phyloP scores from a whole-genome alignment of 2,113 vertebrate species.

The Anguilla japonica region DNA sequence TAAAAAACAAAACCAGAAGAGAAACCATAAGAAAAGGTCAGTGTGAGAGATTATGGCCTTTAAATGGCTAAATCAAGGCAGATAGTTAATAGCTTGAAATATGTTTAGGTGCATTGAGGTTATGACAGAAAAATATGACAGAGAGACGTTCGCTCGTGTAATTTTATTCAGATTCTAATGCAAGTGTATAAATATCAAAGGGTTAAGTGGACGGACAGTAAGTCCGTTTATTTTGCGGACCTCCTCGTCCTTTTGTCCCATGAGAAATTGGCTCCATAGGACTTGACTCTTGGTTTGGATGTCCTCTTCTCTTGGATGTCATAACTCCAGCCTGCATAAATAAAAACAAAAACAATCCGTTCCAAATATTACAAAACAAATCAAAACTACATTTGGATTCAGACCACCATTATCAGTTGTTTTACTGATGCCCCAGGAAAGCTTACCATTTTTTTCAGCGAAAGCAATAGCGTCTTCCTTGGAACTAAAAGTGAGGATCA shows the following conservation, averaged over 20 bases:
- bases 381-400: no score
- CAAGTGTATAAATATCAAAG: constrained; percentile 12
- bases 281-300: constrained; percentile 91
- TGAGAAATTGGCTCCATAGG: constrained; percentile 96
- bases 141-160: background rate
- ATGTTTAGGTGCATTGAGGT: background rate
- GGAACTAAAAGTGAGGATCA: constrained; percentile 81
- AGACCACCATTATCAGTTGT: no score
- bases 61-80: no score
- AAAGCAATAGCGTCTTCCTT: constrained; percentile 94
- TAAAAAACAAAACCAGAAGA: no score
- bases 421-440: background rate
- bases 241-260: constrained; percentile 96
- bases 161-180: constrained; percentile 17
- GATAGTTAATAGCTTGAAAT: background rate
- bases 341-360: background rate
- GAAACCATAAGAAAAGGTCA: no score
- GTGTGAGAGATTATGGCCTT: background rate
- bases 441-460: constrained; percentile 93
- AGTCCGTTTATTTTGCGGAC: constrained; percentile 86
- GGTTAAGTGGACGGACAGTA: constrained; percentile 59
- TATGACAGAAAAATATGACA: background rate
- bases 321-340: constrained; percentile 89
- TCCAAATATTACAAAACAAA: background rate
- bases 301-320: constrained; percentile 84